Conservation (phyloP, 2,888 invertebrate species). For the Agonopterix heracliana region DNA sequence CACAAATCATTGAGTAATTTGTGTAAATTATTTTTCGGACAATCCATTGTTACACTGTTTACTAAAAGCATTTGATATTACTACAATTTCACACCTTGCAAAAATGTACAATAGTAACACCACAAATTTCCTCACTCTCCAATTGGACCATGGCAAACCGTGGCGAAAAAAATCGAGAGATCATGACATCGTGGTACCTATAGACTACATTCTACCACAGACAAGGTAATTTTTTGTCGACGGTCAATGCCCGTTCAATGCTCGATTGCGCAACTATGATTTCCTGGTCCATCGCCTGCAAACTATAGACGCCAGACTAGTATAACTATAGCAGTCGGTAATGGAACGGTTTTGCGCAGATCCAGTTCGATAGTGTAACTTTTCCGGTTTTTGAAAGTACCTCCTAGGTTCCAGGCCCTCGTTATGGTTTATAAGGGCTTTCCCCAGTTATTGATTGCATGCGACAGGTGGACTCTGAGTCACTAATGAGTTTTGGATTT, state of each 20-base stretch:
- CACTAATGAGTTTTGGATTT: background rate
- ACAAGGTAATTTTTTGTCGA: constrained; percentile 26
- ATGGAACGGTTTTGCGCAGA: constrained; percentile 17
- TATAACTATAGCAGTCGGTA: constrained; percentile 9
- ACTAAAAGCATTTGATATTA: too few species aligned
- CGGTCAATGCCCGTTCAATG: constrained; percentile 37
- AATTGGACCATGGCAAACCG: constrained; percentile 3
- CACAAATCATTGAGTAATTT: too few species aligned
- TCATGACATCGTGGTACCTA: constrained; percentile 24
- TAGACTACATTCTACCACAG: constrained; percentile 8
- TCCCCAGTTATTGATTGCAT: too few species aligned
- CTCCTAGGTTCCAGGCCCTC: too few species aligned
- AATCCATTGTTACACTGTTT: too few species aligned
- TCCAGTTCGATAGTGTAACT: constrained; percentile 16
- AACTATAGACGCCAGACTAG: constrained; percentile 27
- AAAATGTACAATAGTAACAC: too few species aligned
- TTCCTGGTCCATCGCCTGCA: constrained; percentile 25
- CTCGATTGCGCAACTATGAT: constrained; percentile 2
- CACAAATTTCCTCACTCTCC: background rate
- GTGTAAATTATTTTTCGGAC: too few species aligned
- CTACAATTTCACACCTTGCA: too few species aligned
- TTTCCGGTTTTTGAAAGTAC: constrained; percentile 28
- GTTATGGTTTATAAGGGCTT: too few species aligned
- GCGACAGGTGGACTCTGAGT: too few species aligned
- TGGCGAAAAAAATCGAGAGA: constrained; percentile 10